Percentiles rank a stretch among this genome's conserved stretches.
Conservation (phyloP, 2,888 invertebrate species). For the Drosophila trichaetosa region DNA sequence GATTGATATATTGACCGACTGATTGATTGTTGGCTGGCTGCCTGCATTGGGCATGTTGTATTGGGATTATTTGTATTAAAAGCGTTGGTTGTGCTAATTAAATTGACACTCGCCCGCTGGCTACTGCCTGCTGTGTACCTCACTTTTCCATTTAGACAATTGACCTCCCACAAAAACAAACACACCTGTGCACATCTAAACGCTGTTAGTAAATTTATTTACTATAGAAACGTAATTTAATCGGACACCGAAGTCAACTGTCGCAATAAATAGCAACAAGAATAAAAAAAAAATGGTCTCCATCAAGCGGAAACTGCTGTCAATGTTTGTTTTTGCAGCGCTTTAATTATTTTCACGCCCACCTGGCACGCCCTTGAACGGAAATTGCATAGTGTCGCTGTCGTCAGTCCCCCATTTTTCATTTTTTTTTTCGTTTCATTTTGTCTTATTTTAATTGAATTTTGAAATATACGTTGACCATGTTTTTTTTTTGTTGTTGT, state of each 20-base stretch:
- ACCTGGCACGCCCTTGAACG: slow-evolving; percentile 71
- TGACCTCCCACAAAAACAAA: slow-evolving; percentile 7
- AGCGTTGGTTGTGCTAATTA: slow-evolving; percentile 48
- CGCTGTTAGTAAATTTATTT: slow-evolving; percentile 20
- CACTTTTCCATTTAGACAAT: slow-evolving; percentile 18
- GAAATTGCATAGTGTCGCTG: slow-evolving; percentile 75
- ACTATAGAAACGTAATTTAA: slow-evolving; percentile 55
- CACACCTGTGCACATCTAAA: slow-evolving; percentile 23
- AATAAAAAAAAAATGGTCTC: slow-evolving; percentile 28
- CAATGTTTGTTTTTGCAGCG: slow-evolving; percentile 52
- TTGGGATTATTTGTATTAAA: slow-evolving; percentile 47
- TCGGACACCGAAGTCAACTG: slow-evolving; percentile 53
- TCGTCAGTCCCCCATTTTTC: slow-evolving; percentile 14
- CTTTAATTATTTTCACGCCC: slow-evolving; percentile 78
- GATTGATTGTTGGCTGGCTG: slow-evolving; percentile 40
- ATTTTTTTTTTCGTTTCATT: slow-evolving; percentile 31
- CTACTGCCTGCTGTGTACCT: not conserved
- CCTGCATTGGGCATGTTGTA: slow-evolving; percentile 2
- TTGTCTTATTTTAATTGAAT: slow-evolving; percentile 77
- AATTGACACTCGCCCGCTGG: slow-evolving; percentile 46
- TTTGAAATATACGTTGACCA: slow-evolving; percentile 71
- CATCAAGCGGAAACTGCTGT: slow-evolving; percentile 50
- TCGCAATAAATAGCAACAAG: slow-evolving; percentile 13
- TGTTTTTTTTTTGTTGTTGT: slow-evolving; percentile 28
- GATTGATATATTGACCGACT: slow-evolving; percentile 52